These are phyloP conservation scores for Opisthograptis luteolata DNA, from an alignment of 2,888 invertebrate genomes.

Conservation along the genomic window DNA sequence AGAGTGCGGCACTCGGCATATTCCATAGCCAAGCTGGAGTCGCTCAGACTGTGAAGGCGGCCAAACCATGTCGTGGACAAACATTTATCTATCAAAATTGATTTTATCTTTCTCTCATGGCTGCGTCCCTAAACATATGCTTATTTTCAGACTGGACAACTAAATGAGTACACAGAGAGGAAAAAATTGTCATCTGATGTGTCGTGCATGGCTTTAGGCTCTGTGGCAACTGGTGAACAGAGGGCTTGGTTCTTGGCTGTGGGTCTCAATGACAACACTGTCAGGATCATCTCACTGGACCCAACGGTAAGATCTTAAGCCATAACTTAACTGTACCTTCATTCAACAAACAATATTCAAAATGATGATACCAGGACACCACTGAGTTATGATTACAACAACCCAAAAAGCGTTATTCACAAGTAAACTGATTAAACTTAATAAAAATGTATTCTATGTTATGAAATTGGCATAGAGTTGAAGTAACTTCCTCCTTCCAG, in stretches of 20 bases:
- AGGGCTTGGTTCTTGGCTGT: conserved; percentile 98
- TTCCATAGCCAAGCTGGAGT: conserved; percentile 90
- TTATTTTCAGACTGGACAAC: conserved; percentile 93
- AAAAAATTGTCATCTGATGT: conserved; percentile 99
- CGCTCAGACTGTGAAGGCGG: conserved; percentile 87
- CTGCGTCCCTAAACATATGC: conserved; percentile 18
- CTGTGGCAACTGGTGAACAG: conserved; percentile 97
- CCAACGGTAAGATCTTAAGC: conserved; percentile 87
- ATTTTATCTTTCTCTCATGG: conserved; percentile 5
- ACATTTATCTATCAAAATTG: conserved; percentile 23
- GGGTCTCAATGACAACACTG: conserved; percentile 97
- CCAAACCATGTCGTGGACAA: conserved; percentile 89
- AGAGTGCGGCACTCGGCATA: conserved; percentile 86
- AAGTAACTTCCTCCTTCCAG: conserved; percentile 58
- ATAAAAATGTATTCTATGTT: not conserved
- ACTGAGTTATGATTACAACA: conserved; percentile 79
- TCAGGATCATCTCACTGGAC: conserved; percentile 98
- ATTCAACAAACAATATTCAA: not conserved
- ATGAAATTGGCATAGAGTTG: not conserved
- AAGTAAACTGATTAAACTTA: conserved; percentile 58
- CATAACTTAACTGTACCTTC: not conserved
- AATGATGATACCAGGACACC: conserved; percentile 84
- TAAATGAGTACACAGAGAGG: conserved; percentile 99
- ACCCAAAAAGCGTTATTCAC: conserved; percentile 81
- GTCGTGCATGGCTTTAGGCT: conserved; percentile 98